phyloP scores from a whole-genome alignment of 2,888 invertebrate genomes.

The Eristalis intricaria region DNA sequence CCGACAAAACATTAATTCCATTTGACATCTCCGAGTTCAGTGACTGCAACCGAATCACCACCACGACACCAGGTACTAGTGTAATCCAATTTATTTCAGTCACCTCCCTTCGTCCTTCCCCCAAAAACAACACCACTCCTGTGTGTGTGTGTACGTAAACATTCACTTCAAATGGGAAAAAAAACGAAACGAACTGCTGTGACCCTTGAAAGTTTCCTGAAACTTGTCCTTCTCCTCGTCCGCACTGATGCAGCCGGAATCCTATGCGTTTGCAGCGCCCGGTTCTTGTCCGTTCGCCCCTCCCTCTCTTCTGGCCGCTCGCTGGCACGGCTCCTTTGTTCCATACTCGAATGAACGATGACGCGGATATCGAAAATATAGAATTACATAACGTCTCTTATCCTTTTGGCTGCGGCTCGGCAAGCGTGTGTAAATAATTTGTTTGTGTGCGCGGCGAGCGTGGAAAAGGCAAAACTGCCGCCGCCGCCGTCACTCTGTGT shows the following conservation, averaged over 20 bases:
- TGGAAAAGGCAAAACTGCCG: constrained; percentile 54
- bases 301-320: background rate
- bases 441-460: background rate
- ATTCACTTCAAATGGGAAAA: background rate
- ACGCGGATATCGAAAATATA: constrained; percentile 70
- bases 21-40: constrained; percentile 44
- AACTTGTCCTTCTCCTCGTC: constrained; percentile 18
- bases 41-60: constrained; percentile 20
- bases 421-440: constrained; percentile 35
- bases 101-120: constrained; percentile 1
- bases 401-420: constrained; percentile 16
- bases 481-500: background rate
- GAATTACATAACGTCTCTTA: constrained; percentile 63
- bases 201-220: constrained; percentile 29
- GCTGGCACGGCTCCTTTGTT: constrained; percentile 60
- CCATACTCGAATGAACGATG: constrained; percentile 66
- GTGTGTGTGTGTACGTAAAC: constrained; percentile 23
- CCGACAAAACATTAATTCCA: constrained; percentile 36
- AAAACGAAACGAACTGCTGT: constrained; percentile 46
- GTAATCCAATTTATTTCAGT: constrained; percentile 1
- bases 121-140: constrained; percentile 1
- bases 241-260: constrained; percentile 17
- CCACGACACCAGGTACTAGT: constrained; percentile 7
- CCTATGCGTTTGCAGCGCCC: background rate
- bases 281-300: constrained; percentile 6